Evolutionary conservation across 2,888 invertebrate genomes (phyloP), one percentile per base, ranked within the genome.

Genomic region (Laothoe populi): DNA sequence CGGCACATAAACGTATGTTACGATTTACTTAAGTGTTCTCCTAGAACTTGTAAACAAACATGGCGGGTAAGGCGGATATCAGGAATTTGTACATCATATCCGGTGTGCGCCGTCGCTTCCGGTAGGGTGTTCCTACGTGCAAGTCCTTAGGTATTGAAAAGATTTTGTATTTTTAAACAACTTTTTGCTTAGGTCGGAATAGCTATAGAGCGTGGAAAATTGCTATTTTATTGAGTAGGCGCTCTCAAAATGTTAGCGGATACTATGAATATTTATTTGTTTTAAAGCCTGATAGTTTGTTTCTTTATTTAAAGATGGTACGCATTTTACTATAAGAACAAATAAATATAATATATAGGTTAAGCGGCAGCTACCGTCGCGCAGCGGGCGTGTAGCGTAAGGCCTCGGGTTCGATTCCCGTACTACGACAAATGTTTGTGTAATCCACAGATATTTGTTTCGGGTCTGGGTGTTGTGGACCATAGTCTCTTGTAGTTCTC

Each of bases 31-130:
- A 19, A 53, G 10, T 49, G 38, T 23, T 45, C 44, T n/a, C 23
- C 21, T 49, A 63, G 38, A 63, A 66, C 63, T 61, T 59, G 64
- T 65, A 64, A 69, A 74, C 67, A 72, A 72, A 78, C 69, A 70
- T 66, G 64, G 62, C 63, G 64, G 67, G 66, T n/a, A 70, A 69
- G 64, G 70, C 82, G 90, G 89, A 88, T 87, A 89, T 90, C 86
- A 84, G 84, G 77, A 86, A 89, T 88, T 89, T 83, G 82, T 81
- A 82, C 87, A 79, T 88, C 86, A 90, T 90, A 87, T 89, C 91
- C 90, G 84, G 78, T 77, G 77, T 81, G 81, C 83, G 82, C 84
- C 81, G 81, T 70, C 77, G 77, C 84, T 79, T 90, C 88, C 91
- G 88, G 74, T 74, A 72, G 69, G 74, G 74, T 78, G 78, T 73